These are phyloP conservation scores for Steatornis caripensis DNA, from an alignment of 2,113 vertebrate genomes.

Conservation along the genomic window DNA sequence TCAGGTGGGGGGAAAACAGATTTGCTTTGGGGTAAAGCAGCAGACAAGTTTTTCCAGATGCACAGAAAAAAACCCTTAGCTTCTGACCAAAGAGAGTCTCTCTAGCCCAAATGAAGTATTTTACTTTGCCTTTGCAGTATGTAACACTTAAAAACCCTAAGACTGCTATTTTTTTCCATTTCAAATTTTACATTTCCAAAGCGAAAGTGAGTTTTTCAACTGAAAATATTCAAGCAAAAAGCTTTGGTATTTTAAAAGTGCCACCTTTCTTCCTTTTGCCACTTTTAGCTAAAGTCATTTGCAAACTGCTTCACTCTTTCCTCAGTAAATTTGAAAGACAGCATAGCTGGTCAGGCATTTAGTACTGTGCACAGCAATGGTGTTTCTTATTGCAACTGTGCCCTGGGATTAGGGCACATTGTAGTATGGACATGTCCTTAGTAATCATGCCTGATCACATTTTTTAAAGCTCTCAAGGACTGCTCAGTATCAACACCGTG, in stretches of 20 bases:
- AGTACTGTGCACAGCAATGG: not conserved
- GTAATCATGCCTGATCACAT: not conserved
- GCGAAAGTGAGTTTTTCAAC: not conserved
- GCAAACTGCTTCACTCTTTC: not conserved
- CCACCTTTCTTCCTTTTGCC: not conserved
- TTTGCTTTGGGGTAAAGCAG: not conserved
- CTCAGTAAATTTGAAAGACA: not conserved
- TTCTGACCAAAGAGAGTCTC: not conserved
- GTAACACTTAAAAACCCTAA: not conserved
- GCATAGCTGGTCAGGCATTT: not conserved
- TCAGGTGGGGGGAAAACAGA: not conserved
- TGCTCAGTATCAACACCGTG: not conserved
- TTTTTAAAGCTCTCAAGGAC: not conserved
- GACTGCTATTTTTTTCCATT: not conserved
- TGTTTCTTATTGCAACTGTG: not conserved
- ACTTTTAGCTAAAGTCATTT: not conserved
- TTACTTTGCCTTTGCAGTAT: not conserved
- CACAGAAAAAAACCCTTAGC: not conserved
- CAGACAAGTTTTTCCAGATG: not conserved
- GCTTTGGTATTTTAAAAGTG: not conserved
- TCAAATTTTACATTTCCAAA: not conserved
- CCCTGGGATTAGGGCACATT: not conserved
- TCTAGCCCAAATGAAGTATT: not conserved
- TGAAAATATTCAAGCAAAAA: not conserved
- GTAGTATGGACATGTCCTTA: not conserved